Base-by-base conservation (phyloP, 2,113 vertebrate species). In the Tachuris rubrigastra region DNA sequence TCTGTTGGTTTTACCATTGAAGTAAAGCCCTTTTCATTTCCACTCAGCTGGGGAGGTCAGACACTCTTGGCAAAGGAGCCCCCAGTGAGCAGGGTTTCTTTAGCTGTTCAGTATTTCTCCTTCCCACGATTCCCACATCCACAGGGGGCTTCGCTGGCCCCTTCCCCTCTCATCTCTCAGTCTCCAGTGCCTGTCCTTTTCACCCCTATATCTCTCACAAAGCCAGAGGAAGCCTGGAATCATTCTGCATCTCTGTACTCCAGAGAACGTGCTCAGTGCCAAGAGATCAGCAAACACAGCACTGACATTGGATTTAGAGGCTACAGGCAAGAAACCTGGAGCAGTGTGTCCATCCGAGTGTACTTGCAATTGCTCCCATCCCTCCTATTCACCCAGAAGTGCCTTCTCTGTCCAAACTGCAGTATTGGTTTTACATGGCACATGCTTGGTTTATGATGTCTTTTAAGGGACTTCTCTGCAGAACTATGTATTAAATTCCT, bases 331-430 rank as follows among this genome's bases (percentile, higher is more conserved):
- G 31, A 39, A 71, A 24, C n/a, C 16, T 5, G 33, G 41, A 28
- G 44, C 44, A 5, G 20, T 4, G 9, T 4, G 27, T 24, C 44
- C 10, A 0, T 2, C 12, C 0, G 0, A 6, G 24, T 10, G 37
- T 4, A 0, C 19, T 14, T 71, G 3, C 52, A 27, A 4, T 13
- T 8, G 1, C 16, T 31, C 56, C 3, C 5, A 0, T 10, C 66
- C 44, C 78, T 72, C 53, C 52, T 47, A 30, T n/a, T 27, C 66
- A 35, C 47, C 44, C 50, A 87, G 39, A 71, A 71, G 17, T 12
- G 16, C 20, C 47, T 9, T 31, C 77, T 39, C 31, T 81, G n/a
- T 18, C 71, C 35, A 0, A 35, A 31, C 66, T 0, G 1, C 12
- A 19, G 23, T 0, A 2, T 1, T 39, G 33, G 59, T 52, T 72